Base-by-base conservation (phyloP, 2,797 vertebrate genomes). In the Acropternis orthonyx region DNA sequence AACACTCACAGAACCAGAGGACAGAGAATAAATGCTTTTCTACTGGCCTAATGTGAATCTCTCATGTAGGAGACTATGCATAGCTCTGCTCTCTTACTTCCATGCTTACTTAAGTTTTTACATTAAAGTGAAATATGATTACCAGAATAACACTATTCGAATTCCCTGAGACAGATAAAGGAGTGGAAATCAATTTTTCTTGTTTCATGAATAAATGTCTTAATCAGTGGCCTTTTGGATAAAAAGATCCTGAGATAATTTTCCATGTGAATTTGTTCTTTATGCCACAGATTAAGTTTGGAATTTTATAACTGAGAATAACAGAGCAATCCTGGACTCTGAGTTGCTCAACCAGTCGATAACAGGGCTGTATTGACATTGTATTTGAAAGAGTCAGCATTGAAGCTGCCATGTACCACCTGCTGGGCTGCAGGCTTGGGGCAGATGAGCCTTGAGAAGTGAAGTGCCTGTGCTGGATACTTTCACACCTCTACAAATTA, bases 311-410 rank as follows among this genome's bases (percentile, higher is more conserved):
- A 54, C 0, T 1, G 37, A 52, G 16, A 18, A 12, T 41, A 89
- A 36, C 26, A 66, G n/a, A 73, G 21, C 12, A 46, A 24, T 88
- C 24, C 10, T 48, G 67, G 37, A 12, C 36, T 63, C 62, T 55
- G 20, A 67, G 30, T 69, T 83, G 26, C 17, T 72, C 54, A 23
- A 17, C 16, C 44, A 34, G 24, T 7, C 63, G 77, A 44, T 59
- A n/a, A 34, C 0, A 54, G 8, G 8, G 10, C n/a, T n/a, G n/a
- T n/a, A n/a, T n/a, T 20, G 24, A 32, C 27, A 2, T 1, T 28
- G 2, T 30, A 17, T 81, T 78, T 75, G 44, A 82, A 92, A 48
- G 28, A 79, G 24, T 14, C 9, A 49, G 11, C 19, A 28, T 6
- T 78, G 80, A 24, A 23, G 17, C 27, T 88, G 22, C 8, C 17